phyloP scores from a whole-genome alignment of 2,113 vertebrate genomes.

The Bostrychus sinensis region DNA sequence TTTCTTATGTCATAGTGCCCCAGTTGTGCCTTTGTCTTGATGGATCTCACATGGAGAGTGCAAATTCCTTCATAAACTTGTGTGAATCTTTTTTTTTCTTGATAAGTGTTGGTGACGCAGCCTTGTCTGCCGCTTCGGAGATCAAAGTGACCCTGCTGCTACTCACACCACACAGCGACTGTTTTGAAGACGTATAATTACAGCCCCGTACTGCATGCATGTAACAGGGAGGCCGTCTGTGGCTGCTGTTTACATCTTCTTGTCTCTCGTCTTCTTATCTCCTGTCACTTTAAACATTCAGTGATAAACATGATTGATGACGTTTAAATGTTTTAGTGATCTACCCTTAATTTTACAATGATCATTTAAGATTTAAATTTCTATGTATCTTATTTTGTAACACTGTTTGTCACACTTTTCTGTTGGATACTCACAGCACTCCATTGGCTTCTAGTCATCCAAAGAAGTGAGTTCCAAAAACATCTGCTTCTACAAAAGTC shows the following conservation, averaged over 20 bases:
- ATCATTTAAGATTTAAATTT: conserved; percentile 5
- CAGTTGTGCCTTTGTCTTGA: neutral
- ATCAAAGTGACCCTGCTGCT: conserved; percentile 50
- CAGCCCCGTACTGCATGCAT: conserved; percentile 30
- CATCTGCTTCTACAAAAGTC: too few relatives aligned
- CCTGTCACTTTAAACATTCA: conserved; percentile 30
- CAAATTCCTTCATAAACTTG: conserved; percentile 16
- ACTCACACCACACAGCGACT: conserved; percentile 37
- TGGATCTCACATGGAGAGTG: neutral
- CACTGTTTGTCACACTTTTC: neutral
- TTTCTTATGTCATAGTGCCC: conserved; percentile 2
- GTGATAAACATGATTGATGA: conserved; percentile 31
- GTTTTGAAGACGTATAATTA: conserved; percentile 52
- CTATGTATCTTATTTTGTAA: neutral
- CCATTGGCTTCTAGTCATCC: too few relatives aligned
- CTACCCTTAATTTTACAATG: neutral
- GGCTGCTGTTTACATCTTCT: conserved; percentile 6
- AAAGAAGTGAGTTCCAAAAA: too few relatives aligned
- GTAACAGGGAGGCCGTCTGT: conserved; percentile 41
- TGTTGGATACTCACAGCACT: too few relatives aligned
- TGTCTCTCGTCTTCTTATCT: conserved; percentile 23
- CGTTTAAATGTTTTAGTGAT: conserved; percentile 12
- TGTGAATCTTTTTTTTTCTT: conserved; percentile 12
- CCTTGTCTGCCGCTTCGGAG: conserved; percentile 29
- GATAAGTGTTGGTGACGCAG: conserved; percentile 45